Evolutionary conservation across 2,113 vertebrate genomes (phyloP).

Genomic region (Recurvirostra avosetta): DNA sequence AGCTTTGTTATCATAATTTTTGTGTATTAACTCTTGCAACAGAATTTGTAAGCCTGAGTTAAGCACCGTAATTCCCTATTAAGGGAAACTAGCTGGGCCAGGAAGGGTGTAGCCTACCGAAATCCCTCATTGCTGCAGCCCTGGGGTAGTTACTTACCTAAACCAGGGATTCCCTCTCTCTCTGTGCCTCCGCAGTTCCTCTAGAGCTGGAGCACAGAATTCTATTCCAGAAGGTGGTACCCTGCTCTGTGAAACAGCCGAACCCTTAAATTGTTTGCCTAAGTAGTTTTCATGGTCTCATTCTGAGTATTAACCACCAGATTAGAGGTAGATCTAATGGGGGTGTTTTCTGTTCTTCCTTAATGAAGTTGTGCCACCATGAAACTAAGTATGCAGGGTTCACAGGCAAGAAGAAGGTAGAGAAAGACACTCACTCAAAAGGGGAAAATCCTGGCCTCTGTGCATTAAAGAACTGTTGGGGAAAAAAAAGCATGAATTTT

Average conservation of each 20-base stretch:
- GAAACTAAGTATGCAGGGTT: neutral
- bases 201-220: neutral
- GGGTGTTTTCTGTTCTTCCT: neutral
- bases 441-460: fast-evolving
- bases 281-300: neutral
- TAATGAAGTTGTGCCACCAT: neutral
- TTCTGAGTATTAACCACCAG: neutral
- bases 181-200: neutral
- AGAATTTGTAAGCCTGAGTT: neutral
- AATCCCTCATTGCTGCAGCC: neutral
- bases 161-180: neutral
- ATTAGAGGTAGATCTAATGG: neutral
- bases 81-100: neutral
- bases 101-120: neutral
- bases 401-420: neutral
- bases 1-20: neutral
- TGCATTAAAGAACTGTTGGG: neutral
- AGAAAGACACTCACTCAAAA: neutral
- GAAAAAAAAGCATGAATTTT: neutral
- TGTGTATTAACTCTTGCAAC: neutral
- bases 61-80: neutral
- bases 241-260: neutral
- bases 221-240: neutral
- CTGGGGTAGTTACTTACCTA: neutral
- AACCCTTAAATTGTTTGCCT: neutral